Evolutionary conservation across 1,140 invertebrate genomes (phyloP), one percentile per base, ranked within the genome.

Genomic region (Trichonephila clavipes): DNA sequence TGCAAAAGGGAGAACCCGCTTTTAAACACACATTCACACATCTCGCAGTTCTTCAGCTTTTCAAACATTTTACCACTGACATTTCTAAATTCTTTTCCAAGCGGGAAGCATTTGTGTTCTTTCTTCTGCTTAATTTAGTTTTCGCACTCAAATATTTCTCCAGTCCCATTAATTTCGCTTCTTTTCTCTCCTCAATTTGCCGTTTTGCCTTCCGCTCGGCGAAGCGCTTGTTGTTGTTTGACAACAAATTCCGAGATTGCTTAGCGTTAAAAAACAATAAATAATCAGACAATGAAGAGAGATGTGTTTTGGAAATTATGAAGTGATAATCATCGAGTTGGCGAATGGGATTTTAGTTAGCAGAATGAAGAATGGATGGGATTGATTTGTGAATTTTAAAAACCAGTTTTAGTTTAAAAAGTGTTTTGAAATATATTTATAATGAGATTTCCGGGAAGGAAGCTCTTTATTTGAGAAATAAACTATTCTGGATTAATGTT

Each of bases 241-340:
- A 77, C 72, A 77, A 77, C 72, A 77, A 34, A 77, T 77, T 77
- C 72, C 28, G 28, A 34, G 28, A 77, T 40, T 34, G 18, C 72
- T 40, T 40, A 2, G 62, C 28, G 24, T 77, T 18, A 77, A 77
- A 77, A 77, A 34, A 16, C 5, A 77, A 77, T 34, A 18, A 77
- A 40, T 16, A 77, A 14, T 34, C 72, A 34, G 28, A 77, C 28
- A 77, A 77, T 28, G 28, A 34, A 40, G 24, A 69, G 14, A 19
- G 28, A 77, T 34, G 34, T 77, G 72, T 21, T 77, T 34, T 40
- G 72, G 34, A 14, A 77, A 77, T 69, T 77, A 77, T 77, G 72
- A 77, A 77, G 28, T 77, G 72, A 77, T 77, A 77, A 77, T 77
- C 72, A 64, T 64, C 21, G 21, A 64, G 62, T 64, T 64, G 62